These are phyloP conservation scores for Pachypanchax playfairii DNA, from an alignment of 2,113 vertebrate species.

Conservation along the genomic window DNA sequence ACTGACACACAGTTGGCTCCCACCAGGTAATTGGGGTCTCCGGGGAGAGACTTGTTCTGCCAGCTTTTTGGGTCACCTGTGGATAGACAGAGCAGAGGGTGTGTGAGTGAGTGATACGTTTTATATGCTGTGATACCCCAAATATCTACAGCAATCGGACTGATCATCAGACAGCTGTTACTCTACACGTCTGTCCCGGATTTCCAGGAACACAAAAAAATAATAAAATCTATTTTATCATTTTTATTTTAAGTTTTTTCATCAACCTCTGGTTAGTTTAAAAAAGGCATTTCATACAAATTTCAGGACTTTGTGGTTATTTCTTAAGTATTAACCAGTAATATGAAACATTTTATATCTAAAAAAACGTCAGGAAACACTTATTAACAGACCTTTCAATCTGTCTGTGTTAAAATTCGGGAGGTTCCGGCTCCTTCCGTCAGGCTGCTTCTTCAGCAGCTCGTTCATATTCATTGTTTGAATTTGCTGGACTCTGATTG, in stretches of 20 bases:
- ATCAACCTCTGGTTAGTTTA: slow-evolving; percentile 24
- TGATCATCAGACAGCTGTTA: slow-evolving; percentile 7
- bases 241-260: slow-evolving; percentile 46
- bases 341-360: too few relatives aligned
- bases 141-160: too few relatives aligned
- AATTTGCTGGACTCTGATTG: too few relatives aligned
- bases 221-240: slow-evolving; percentile 25
- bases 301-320: too few relatives aligned
- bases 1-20: slow-evolving; percentile 99
- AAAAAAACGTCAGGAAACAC: too few relatives aligned
- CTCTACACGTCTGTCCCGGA: slow-evolving; percentile 12
- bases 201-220: slow-evolving; percentile 12
- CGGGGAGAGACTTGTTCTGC: slow-evolving; percentile 98
- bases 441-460: too few relatives aligned
- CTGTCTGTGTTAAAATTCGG: too few relatives aligned
- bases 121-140: not conserved
- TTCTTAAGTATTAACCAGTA: too few relatives aligned
- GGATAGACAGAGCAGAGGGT: slow-evolving; percentile 20
- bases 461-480: too few relatives aligned
- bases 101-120: slow-evolving; percentile 10
- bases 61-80: slow-evolving; percentile 98
- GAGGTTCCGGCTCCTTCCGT: too few relatives aligned
- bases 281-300: too few relatives aligned
- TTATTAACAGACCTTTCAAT: too few relatives aligned
- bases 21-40: slow-evolving; percentile 98